phyloP scores from a whole-genome alignment of 2,888 invertebrate genomes.

The Ophion obscuratus region DNA sequence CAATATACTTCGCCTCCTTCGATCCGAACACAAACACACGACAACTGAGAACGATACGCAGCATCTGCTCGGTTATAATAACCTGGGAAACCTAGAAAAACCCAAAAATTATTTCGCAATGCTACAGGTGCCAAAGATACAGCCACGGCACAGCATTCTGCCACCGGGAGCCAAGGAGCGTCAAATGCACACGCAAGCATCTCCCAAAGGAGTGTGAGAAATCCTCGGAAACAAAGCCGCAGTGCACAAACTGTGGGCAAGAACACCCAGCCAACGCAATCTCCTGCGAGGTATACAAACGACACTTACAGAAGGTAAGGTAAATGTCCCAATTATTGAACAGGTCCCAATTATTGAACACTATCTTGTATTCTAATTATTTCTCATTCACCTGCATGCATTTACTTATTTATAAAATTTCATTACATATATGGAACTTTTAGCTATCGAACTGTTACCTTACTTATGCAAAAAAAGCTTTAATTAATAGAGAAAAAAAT shows the following conservation, averaged over 20 bases:
- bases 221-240: slow-evolving; percentile 58
- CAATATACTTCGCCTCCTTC: slow-evolving; percentile 7
- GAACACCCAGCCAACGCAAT: too few relatives aligned
- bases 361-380: too few relatives aligned
- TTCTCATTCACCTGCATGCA: too few relatives aligned
- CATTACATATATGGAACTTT: too few relatives aligned
- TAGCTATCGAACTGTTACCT: too few relatives aligned
- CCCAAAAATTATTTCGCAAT: slow-evolving; percentile 68
- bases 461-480: too few relatives aligned
- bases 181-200: slow-evolving; percentile 69
- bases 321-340: too few relatives aligned
- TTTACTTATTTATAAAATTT: too few relatives aligned
- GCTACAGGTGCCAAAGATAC: slow-evolving; percentile 72
- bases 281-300: too few relatives aligned
- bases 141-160: slow-evolving; percentile 71
- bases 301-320: too few relatives aligned
- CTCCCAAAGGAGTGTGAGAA: slow-evolving; percentile 70
- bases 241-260: slow-evolving; percentile 70
- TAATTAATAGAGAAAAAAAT: too few relatives aligned
- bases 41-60: neutral
- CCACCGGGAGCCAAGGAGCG: slow-evolving; percentile 60
- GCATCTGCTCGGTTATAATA: slow-evolving; percentile 32
- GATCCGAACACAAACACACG: neutral
- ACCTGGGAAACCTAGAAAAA: slow-evolving; percentile 67
- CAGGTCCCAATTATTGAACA: too few relatives aligned